Conservation (phyloP, 2,113 vertebrate genomes). For the Isichthys henryi region DNA sequence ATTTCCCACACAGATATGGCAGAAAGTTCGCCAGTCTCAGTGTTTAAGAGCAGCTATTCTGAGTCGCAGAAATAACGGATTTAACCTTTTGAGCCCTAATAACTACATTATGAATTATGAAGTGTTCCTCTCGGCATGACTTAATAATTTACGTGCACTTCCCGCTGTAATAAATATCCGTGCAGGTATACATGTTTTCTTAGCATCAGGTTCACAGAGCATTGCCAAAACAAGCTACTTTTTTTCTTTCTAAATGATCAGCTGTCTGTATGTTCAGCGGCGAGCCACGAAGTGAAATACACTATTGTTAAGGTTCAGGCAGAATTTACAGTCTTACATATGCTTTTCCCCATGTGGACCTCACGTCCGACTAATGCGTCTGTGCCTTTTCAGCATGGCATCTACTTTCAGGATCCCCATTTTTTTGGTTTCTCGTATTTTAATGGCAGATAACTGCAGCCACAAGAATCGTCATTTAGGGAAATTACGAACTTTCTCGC, state of each 20-base stretch:
- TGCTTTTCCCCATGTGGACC: not conserved
- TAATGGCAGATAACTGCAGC: not conserved
- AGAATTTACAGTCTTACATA: not conserved
- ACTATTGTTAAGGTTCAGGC: not conserved
- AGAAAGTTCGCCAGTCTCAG: not conserved
- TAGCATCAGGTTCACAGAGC: constrained; percentile 18
- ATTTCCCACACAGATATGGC: not conserved
- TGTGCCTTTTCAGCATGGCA: not conserved
- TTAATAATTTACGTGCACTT: constrained; percentile 24
- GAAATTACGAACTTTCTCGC: not conserved
- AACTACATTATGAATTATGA: constrained; percentile 18
- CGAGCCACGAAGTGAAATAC: not conserved
- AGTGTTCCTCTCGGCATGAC: constrained; percentile 19
- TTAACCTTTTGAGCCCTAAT: constrained; percentile 4
- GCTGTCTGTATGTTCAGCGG: not conserved
- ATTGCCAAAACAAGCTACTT: constrained; percentile 23
- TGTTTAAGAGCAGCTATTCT: not conserved
- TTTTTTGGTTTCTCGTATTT: not conserved
- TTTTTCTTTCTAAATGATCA: constrained; percentile 2
- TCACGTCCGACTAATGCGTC: not conserved
- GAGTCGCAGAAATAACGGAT: not conserved
- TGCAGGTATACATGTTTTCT: constrained; percentile 23
- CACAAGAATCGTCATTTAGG: not conserved
- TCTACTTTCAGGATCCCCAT: not conserved
- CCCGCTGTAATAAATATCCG: constrained; percentile 24